These are phyloP conservation scores for Myotis myotis DNA, from an alignment of 2,797 vertebrate genomes.

Conservation along the genomic window DNA sequence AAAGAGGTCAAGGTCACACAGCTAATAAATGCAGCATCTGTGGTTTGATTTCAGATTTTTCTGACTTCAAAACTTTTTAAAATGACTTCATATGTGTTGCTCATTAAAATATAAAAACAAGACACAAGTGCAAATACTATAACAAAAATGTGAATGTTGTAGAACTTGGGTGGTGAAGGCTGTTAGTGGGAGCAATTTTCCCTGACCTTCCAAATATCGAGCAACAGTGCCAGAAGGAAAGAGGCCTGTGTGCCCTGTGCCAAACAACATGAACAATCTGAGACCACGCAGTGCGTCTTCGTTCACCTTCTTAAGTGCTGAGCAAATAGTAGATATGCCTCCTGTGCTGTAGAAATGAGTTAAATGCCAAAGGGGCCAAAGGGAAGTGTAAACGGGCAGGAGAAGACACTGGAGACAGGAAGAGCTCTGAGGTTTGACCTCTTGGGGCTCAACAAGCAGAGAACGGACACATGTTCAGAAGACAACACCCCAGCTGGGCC, in stretches of 20 bases:
- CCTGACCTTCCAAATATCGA: background rate
- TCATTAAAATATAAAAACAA: background rate
- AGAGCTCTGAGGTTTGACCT: background rate
- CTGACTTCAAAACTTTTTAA: background rate
- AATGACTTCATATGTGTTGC: background rate
- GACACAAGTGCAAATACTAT: background rate
- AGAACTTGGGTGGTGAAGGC: background rate
- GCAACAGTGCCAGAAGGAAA: background rate
- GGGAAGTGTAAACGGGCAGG: background rate
- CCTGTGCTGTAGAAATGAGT: background rate
- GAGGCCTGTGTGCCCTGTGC: background rate
- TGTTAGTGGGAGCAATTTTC: background rate
- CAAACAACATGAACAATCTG: background rate
- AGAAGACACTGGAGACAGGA: background rate
- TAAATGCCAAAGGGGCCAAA: background rate
- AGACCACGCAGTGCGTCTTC: background rate
- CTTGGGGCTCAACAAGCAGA: background rate
- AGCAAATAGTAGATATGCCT: background rate
- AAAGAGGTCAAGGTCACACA: background rate
- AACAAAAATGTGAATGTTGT: background rate
- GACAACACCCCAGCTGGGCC: background rate
- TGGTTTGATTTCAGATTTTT: background rate
- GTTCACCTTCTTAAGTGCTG: background rate
- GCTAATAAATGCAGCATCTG: background rate
- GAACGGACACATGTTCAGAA: background rate